phyloP scores from a whole-genome alignment of 2,113 vertebrate species.

The Oenanthe melanoleuca region DNA sequence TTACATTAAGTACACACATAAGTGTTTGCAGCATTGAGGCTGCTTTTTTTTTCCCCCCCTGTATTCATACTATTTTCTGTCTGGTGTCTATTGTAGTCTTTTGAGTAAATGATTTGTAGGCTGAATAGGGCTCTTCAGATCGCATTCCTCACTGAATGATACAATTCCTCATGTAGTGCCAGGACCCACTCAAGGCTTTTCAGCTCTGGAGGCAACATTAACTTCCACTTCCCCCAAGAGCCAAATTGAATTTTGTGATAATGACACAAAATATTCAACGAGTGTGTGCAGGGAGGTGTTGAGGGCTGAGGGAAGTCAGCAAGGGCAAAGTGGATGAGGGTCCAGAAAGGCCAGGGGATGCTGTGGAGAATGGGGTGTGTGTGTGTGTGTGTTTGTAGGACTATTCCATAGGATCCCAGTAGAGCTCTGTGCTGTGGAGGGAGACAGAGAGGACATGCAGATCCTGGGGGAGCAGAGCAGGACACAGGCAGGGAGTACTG shows the following conservation, averaged over 20 bases:
- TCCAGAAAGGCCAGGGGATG: neutral
- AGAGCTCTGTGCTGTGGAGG: neutral
- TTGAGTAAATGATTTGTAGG: slow-evolving; percentile 30
- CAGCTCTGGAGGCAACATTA: neutral
- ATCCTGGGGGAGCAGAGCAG: neutral
- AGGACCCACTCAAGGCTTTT: slow-evolving; percentile 41
- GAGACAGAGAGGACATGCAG: neutral
- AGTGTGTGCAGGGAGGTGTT: neutral
- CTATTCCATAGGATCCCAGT: neutral
- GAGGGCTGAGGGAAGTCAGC: neutral
- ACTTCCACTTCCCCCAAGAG: neutral
- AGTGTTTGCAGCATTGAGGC: slow-evolving; percentile 33
- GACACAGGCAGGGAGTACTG: neutral
- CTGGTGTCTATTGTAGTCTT: slow-evolving; percentile 30
- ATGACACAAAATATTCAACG: neutral
- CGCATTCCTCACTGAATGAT: slow-evolving; percentile 23
- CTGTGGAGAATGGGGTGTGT: neutral
- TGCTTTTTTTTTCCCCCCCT: neutral
- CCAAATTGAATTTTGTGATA: slow-evolving; percentile 13
- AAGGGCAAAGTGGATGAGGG: neutral
- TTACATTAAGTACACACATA: slow-evolving; percentile 31
- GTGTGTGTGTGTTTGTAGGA: neutral
- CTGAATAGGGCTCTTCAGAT: slow-evolving; percentile 48
- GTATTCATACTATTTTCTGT: slow-evolving; percentile 40
- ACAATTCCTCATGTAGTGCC: slow-evolving; percentile 12